These are phyloP conservation scores for Thaumatotibia leucotreta DNA, from an alignment of 1,140 invertebrate genomes.

Conservation along the genomic window DNA sequence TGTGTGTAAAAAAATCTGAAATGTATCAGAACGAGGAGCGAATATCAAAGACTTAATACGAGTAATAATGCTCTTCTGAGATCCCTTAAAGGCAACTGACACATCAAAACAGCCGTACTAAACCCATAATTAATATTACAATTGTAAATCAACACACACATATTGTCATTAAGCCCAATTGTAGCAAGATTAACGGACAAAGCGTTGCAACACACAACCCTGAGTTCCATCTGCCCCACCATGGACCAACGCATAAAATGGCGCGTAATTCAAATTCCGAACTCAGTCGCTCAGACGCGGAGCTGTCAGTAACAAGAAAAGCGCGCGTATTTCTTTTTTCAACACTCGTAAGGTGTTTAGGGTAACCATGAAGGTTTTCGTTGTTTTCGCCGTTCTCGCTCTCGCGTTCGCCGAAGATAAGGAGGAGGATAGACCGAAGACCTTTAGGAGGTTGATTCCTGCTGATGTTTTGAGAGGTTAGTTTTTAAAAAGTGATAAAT, in stretches of 20 bases:
- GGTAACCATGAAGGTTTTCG: constrained; percentile 62
- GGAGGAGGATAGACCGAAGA: constrained; percentile 77
- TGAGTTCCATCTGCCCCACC: constrained; percentile 39
- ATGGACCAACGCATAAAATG: constrained; percentile 37
- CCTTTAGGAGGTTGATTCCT: constrained; percentile 88
- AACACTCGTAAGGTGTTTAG: constrained; percentile 48
- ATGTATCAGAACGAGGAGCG: too few relatives aligned
- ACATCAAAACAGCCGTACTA: too few relatives aligned
- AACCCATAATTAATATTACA: background rate
- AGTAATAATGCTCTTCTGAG: too few relatives aligned
- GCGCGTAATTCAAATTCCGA: constrained; percentile 28
- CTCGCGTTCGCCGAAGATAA: constrained; percentile 78
- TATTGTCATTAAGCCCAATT: background rate
- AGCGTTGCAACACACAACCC: background rate
- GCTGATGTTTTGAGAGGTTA: constrained; percentile 90
- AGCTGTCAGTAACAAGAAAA: constrained; percentile 35
- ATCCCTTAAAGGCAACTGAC: too few relatives aligned
- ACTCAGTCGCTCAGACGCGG: constrained; percentile 47
- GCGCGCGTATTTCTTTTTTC: constrained; percentile 44
- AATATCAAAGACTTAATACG: too few relatives aligned
- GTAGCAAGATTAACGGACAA: background rate
- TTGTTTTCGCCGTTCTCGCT: constrained; percentile 76
- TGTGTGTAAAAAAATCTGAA: too few relatives aligned
- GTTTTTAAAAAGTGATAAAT: constrained; percentile 24
- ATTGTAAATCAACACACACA: background rate